Percentiles rank a stretch among this genome's conserved stretches.
Evolutionary conservation across 2,113 vertebrate species (phyloP).

Genomic region (Zapornia atra): DNA sequence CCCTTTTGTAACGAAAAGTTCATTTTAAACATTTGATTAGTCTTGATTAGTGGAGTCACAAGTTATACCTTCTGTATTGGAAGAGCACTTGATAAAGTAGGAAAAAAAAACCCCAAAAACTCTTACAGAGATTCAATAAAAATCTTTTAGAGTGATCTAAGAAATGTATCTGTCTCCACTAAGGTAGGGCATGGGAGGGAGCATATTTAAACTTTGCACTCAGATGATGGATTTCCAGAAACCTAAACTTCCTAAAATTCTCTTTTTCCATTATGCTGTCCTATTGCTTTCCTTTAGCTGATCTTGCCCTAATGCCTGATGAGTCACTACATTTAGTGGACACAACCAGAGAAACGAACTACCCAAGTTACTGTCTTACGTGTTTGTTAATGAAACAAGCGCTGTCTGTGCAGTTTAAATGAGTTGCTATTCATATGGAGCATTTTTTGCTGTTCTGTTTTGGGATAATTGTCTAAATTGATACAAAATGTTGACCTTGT

Average conservation of each 20-base stretch:
- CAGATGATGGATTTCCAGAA: neutral
- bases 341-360: neutral
- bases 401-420: neutral
- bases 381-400: neutral
- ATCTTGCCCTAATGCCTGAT: neutral
- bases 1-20: neutral
- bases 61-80: neutral
- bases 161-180: neutral
- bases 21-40: neutral
- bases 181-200: neutral
- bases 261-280: neutral
- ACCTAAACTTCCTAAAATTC: neutral
- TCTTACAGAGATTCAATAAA: neutral
- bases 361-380: neutral
- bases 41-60: neutral
- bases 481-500: neutral
- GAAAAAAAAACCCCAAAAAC: rapidly evolving
- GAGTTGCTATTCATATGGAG: neutral
- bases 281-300: neutral
- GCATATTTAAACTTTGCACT: neutral
- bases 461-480: neutral
- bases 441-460: neutral
- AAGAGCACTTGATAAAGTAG: neutral
- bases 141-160: neutral
- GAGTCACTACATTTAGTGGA: neutral